Base-by-base conservation (phyloP, 64 coral and sea anemone species). In the Hydrozoanthus tunicans region DNA sequence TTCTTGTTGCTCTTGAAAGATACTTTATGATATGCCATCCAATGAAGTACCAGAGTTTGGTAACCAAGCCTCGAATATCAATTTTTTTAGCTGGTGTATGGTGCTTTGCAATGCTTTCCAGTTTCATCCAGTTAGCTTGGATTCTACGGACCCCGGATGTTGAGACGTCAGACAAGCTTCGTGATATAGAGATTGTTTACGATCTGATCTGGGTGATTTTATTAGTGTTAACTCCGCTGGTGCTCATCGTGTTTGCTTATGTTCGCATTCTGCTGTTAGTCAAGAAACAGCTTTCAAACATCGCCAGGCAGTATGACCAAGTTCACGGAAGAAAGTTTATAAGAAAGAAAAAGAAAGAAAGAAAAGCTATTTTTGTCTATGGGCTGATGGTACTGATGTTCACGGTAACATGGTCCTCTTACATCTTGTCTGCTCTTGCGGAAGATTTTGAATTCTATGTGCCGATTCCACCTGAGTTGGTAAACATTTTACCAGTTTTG, bases 21-120 rank as follows among this genome's bases (percentile, higher is more conserved):
- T 95, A 95, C 78, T 58, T 83, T 3, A 92, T 83, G 85, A 95
- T 95, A 78, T 80, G 86, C 1, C 78, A 84, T 26, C 91, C 91
- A 24, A 89, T 95, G 70, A 80, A 56, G 62, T 93, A 90, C 64
- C 73, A 67, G 5, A 26, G 12, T 25, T 70, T 81, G 12, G 79
- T 92, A 11, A 95, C 69, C 0, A 95, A 66, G 32, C 51, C 64
- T 43, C 77, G 85, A 17, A 51, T 92, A 23, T 24, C 70, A 51
- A 58, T 15, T 9, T 43, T 92, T 3, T 80, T 95, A 4, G 69
- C 78, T 5, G 57, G 83, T 58, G 58, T 86, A 4, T 95, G 94
- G 94, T 68, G 61, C 12, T 82, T 89, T 51, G 64, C 94, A 5
- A 15, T 78, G 55, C 43, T 70, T 52, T 62, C 80, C 7, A 73